Percentiles rank a stretch among this genome's conserved stretches.
Evolutionary conservation across 92 coral and sea anemone genomes (phyloP).

Genomic region (Heliopora coerulea): DNA sequence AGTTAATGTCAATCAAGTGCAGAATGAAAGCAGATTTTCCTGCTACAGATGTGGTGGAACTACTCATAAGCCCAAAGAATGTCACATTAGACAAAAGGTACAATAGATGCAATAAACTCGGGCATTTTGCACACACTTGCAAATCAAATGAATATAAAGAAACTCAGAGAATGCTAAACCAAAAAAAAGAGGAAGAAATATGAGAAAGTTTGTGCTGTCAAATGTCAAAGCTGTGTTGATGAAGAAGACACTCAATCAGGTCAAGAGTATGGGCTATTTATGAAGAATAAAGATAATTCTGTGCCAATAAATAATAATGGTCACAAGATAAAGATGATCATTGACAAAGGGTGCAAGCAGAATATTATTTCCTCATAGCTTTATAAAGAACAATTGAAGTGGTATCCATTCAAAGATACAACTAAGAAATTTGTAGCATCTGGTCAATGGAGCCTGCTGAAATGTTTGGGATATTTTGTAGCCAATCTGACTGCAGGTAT

Average conservation of each 20-base stretch:
- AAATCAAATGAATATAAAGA: no score
- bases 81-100: no score
- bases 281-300: constrained; percentile 20
- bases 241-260: constrained; percentile 6
- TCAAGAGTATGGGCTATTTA: constrained; percentile 8
- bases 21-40: background rate
- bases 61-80: no score
- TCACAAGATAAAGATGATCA: constrained; percentile 12
- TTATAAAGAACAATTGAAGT: constrained; percentile 38
- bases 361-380: constrained; percentile 42
- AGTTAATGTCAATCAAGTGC: constrained; percentile 20
- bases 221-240: background rate
- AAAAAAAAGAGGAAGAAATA: constrained; percentile 24
- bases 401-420: constrained; percentile 11
- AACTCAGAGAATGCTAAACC: background rate
- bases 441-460: constrained; percentile 34
- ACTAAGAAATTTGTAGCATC: constrained; percentile 49
- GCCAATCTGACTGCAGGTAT: constrained; percentile 29
- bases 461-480: constrained; percentile 26
- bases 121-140: background rate
- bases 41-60: constrained; percentile 19
- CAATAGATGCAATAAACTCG: no score
- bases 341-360: constrained; percentile 35
- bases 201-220: constrained; percentile 28
- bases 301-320: constrained; percentile 20